A percentile compares a stretch with the other conserved stretches of the same genome.
phyloP scores from a whole-genome alignment of 2,888 invertebrate genomes.

The Campoplex nolae region DNA sequence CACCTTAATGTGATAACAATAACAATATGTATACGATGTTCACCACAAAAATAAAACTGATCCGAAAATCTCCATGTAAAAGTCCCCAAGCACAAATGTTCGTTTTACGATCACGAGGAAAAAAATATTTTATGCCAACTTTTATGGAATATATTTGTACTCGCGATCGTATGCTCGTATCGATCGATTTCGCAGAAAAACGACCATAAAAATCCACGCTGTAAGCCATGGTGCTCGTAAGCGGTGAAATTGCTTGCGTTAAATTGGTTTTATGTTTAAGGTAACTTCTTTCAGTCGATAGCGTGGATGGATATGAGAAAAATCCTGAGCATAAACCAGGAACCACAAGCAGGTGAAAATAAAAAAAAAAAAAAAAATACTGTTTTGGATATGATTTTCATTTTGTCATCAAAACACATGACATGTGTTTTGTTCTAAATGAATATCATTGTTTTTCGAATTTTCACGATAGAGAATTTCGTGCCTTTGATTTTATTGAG shows the following conservation, averaged over 20 bases:
- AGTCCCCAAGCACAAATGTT: constrained; percentile 4
- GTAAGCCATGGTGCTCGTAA: constrained; percentile 9
- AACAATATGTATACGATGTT: neutral
- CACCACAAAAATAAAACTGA: neutral
- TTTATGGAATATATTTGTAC: constrained; percentile 31
- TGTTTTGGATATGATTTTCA: neutral
- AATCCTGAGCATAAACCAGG: neutral
- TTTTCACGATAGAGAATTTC: neutral
- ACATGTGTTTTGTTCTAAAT: neutral
- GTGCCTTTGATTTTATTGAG: neutral
- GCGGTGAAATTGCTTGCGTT: constrained; percentile 16
- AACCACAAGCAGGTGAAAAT: neutral
- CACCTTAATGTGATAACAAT: no score
- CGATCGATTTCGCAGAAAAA: constrained; percentile 34
- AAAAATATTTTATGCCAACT: constrained; percentile 27
- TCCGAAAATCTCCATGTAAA: neutral
- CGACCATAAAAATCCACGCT: constrained; percentile 13
- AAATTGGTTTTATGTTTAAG: constrained; percentile 13
- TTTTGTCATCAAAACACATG: neutral
- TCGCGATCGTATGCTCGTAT: neutral
- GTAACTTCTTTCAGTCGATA: neutral
- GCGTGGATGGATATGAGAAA: neutral
- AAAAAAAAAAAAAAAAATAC: neutral
- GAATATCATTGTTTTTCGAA: neutral
- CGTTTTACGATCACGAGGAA: constrained; percentile 24